These are phyloP conservation scores for Pachymerium ferrugineum DNA, from an alignment of 2,888 invertebrate species.

Conservation along the genomic window DNA sequence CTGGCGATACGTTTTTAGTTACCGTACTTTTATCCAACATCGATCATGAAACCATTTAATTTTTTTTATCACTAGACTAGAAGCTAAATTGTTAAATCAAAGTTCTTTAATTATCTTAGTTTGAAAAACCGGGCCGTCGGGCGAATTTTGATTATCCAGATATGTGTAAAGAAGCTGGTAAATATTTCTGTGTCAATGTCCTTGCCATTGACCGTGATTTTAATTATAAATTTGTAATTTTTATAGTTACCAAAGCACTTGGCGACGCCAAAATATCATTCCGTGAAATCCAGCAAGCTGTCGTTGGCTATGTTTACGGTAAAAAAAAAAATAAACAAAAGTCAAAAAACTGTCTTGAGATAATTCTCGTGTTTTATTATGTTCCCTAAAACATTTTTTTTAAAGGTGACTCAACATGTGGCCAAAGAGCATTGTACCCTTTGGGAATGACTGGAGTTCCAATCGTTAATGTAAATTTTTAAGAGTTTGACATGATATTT, in stretches of 20 bases:
- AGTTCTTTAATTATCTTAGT: constrained; percentile 52
- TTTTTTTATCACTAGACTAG: constrained; percentile 37
- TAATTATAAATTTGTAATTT: background rate
- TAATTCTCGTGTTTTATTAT: background rate
- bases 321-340: constrained; percentile 36
- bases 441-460: constrained; percentile 95
- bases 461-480: constrained; percentile 69
- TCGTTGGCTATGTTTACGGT: constrained; percentile 88
- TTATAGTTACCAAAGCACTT: constrained; percentile 69
- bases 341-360: background rate
- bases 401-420: constrained; percentile 83
- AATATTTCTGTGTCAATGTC: background rate
- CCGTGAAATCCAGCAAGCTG: constrained; percentile 76
- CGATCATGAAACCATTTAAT: background rate
- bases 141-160: constrained; percentile 87
- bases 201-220: background rate
- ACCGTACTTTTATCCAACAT: background rate
- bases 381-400: constrained; percentile 32
- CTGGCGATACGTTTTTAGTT: too few species aligned
- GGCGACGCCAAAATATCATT: constrained; percentile 73
- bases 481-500: background rate
- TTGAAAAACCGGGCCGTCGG: constrained; percentile 83
- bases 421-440: constrained; percentile 90
- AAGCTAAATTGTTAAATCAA: background rate
- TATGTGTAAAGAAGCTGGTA: constrained; percentile 81